Evolutionary conservation across 1,140 invertebrate genomes (phyloP), one percentile per base, ranked within the genome.

Genomic region (Hetaerina americana): DNA sequence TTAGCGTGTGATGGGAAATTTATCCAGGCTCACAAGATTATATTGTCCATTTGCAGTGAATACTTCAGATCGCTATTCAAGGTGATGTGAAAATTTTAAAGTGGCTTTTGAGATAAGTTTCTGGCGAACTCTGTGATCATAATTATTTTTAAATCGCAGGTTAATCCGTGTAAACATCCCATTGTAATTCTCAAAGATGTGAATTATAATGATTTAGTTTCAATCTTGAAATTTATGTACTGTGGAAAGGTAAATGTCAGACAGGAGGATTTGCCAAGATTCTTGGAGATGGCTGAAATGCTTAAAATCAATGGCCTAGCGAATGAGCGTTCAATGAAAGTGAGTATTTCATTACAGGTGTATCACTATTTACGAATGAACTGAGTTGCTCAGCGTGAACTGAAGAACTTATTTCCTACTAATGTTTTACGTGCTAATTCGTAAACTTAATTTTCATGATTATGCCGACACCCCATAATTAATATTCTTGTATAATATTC

Each of bases 1-100:
- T 70, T 82, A 49, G 80, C 81, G 12, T 82, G 81, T 75, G 80
- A 81, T 68, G 81, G 81, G 27, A 72, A 76, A 25, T 78, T 74
- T 66, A 68, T 82, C 15, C 79, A 81, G 72, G 81, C 81, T 26
- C 81, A 82, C 72, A 78, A 79, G 74, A 73, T 83, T 26, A 77
- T 83, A 22, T 74, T 83, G 10, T 80, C 80, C 6, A 78, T 82
- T 26, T 82, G 82, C 72, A 81, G 80, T 70, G 76, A 80, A 22
- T 83, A 79, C 74, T 82, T 83, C 73, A 78, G 79, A 71, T 74
- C 76, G 29, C 73, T 82, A 69, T 81, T 82, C 72, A 77, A 80
- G 73, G 78, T 81, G 40, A 57, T 5, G 15, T 18, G 15, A 10
- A n/a, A 18, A n/a, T 5, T 57, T 57, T 57, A 57, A 57, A 57